These are phyloP conservation scores for Bacillus rossius DNA, from an alignment of 1,140 invertebrate species.

Conservation along the genomic window DNA sequence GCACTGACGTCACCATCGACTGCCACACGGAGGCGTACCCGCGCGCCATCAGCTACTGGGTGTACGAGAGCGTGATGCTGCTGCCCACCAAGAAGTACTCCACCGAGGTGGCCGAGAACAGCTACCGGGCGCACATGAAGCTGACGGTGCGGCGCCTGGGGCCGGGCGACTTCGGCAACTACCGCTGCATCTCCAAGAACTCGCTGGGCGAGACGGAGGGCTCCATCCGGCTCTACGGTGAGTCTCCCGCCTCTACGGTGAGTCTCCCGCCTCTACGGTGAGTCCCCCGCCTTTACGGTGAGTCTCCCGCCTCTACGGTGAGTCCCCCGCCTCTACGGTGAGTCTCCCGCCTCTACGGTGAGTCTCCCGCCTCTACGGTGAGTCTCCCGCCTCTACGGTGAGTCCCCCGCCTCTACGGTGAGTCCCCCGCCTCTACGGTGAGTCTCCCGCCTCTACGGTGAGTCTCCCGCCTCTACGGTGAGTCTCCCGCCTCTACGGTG, in stretches of 20 bases:
- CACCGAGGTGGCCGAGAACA: constrained; percentile 69
- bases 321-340: no score
- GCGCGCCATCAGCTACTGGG: constrained; percentile 88
- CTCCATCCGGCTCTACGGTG: constrained; percentile 87
- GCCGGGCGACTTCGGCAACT: constrained; percentile 73
- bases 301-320: no score
- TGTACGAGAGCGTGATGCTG: constrained; percentile 78
- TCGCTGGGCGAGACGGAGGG: constrained; percentile 91
- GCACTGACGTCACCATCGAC: constrained; percentile 86
- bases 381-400: no score
- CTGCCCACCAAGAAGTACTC: constrained; percentile 76
- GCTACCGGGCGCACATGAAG: constrained; percentile 81
- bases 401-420: no score
- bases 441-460: no score
- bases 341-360: no score
- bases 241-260: constrained; percentile 39
- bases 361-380: no score
- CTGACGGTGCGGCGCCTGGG: constrained; percentile 75
- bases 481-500: no score
- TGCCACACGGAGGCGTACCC: constrained; percentile 93
- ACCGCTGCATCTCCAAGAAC: constrained; percentile 87
- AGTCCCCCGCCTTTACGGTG: no score
- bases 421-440: no score
- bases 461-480: no score
- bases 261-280: no score